Evolutionary conservation across 1,140 invertebrate species (phyloP), one percentile per base, ranked within the genome.

Genomic region (Parapsyche elsis): DNA sequence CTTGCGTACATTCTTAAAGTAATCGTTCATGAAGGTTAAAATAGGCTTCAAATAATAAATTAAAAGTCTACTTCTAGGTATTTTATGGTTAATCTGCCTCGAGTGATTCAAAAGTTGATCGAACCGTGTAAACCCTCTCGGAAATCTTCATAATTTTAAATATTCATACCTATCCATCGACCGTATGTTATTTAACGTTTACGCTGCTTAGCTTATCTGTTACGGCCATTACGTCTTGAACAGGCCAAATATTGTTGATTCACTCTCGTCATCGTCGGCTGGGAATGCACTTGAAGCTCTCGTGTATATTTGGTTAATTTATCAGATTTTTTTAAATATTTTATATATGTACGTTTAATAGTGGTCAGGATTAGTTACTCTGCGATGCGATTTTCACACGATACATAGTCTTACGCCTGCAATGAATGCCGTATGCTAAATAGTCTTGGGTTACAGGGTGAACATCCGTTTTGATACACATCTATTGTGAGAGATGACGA

Each of bases 101-200:
- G n/a, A n/a, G n/a, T n/a, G n/a, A n/a, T n/a, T n/a, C n/a, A n/a
- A n/a, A n/a, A n/a, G n/a, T n/a, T n/a, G n/a, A 38, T 38, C 30
- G 30, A 38, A 7, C 30, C 30, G 7, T 38, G 30, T 4, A 38
- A 38, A 38, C 30, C 7, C 7, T 4, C 7, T 38, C 30, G 2
- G 30, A 38, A 38, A 38, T 38, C 1, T 38, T 38, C 30, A 38
- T 38, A 7, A 38, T 38, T 38, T 38, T 1, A 7, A 38, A 38
- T 38, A 38, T 38, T 38, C 1, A 38, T 4, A 38, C 1, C 7
- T 7, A 38, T 38, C 24, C 64, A 24, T 67, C 14, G 10, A 23
- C 64, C 64, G 24, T 26, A 67, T 67, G 64, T 67, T 67, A 21
- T 61, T 61, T 61, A 38, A 14, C 49, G 49, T 16, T 16, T 53